Evolutionary conservation across 2,888 invertebrate species (phyloP).

Genomic region (Metalampra italica): DNA sequence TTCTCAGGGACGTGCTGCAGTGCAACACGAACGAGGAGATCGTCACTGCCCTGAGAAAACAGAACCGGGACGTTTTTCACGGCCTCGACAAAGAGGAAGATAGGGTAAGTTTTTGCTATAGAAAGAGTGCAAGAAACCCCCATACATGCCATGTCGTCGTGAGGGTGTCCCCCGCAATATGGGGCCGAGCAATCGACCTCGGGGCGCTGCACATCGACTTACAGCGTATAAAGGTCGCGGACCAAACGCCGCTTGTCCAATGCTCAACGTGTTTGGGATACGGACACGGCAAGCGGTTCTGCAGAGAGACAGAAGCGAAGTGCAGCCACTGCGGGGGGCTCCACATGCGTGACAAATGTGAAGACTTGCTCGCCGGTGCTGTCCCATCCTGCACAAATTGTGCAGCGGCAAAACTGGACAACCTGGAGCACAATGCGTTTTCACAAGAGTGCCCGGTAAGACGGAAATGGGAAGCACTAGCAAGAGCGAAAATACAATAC

Average conservation of each 20-base stretch:
- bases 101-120: not conserved
- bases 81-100: not conserved
- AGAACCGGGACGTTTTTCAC: no score
- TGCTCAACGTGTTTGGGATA: conserved; percentile 3
- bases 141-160: not conserved
- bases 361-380: not conserved
- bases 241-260: conserved; percentile 4
- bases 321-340: conserved; percentile 10
- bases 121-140: not conserved
- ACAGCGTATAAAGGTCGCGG: not conserved
- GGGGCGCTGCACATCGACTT: not conserved
- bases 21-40: not conserved
- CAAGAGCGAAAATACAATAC: not conserved
- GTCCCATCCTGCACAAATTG: not conserved
- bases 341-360: conserved; percentile 1
- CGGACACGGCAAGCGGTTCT: conserved; percentile 4
- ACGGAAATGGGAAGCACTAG: not conserved
- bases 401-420: not conserved
- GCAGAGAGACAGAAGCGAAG: not conserved
- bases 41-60: not conserved
- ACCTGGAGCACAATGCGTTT: not conserved
- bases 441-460: not conserved
- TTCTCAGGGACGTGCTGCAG: not conserved
- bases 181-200: not conserved
- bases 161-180: not conserved